Base-by-base conservation (phyloP, 2,797 vertebrate species). In the Parauchenoglanis ngamensis region DNA sequence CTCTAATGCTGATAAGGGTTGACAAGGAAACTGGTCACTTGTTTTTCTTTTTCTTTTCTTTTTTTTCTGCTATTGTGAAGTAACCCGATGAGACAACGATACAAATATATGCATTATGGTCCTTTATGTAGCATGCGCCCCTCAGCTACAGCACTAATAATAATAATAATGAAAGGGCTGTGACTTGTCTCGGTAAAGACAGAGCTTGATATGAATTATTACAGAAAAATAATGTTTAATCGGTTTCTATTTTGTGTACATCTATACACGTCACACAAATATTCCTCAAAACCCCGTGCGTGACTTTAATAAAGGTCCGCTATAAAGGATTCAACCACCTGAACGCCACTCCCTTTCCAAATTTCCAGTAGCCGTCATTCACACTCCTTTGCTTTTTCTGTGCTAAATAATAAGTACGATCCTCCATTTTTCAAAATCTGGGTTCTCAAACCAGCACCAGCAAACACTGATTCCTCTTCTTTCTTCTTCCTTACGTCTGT, bases 1-100 rank as follows among this genome's bases (percentile, higher is more conserved):
- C 95, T 96, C 95, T 97, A 97, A 97, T 95, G 95, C 92, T 97
- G 96, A 96, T 93, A 96, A 94, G 92, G 92, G 92, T 85, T 94
- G 96, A 96, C 96, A 95, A 94, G 92, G 94, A 92, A 92, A 96
- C 95, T 93, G 94, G 95, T 95, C 95, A 94, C 94, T 95, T 94
- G 88, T 31, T 87, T 88, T 87, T 80, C 88, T 87, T 81, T n/a
- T 87, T 88, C 86, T 81, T 88, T 87, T 81, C 6, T 87, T 88
- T 88, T 83, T 90, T 86, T 83, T 92, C 92, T 35, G 86, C 85
- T 84, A 79, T 85, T 91, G 85, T 92, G 90, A 92, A 87, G 91
- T 94, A 95, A 95, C 91, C 90, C 6, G 92, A 93, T 90, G 91
- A 93, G 94, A 95, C 93, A 94, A 92, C 94, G 91, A 91, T 90